Conservation (phyloP, 2,113 vertebrate species). For the Perca fluviatilis region DNA sequence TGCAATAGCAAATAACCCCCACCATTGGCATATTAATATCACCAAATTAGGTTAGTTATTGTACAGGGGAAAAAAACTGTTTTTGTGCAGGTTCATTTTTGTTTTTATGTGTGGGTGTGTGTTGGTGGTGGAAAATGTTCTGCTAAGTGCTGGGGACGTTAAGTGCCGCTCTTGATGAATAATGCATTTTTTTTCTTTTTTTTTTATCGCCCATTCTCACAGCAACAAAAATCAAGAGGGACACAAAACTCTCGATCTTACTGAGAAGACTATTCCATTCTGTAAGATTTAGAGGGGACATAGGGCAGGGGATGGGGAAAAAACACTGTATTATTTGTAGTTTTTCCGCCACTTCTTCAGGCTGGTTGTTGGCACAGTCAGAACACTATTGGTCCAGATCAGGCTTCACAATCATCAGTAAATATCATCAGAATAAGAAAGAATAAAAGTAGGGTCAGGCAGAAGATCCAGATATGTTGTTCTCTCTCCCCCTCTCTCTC, state of each 20-base stretch:
- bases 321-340: not conserved
- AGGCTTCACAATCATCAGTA: not conserved
- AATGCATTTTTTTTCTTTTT: conserved; percentile 59
- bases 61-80: not conserved
- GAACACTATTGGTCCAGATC: not conserved
- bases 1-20: conserved; percentile 10
- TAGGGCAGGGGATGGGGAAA: not conserved
- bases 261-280: conserved; percentile 49
- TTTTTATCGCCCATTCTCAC: conserved; percentile 38
- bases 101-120: conserved; percentile 60
- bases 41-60: conserved; percentile 14
- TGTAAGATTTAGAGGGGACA: conserved; percentile 29
- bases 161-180: conserved; percentile 66
- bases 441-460: conserved; percentile 12
- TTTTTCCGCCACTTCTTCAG: conserved; percentile 9
- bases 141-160: conserved; percentile 39
- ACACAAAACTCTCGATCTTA: conserved; percentile 44
- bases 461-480: conserved; percentile 37
- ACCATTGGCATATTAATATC: conserved; percentile 9
- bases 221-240: conserved; percentile 55
- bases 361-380: conserved; percentile 6
- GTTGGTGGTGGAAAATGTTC: conserved; percentile 57
- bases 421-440: conserved; percentile 12
- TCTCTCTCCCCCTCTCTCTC: conserved; percentile 33
- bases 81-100: conserved; percentile 46